Evolutionary conservation across 2,797 vertebrate genomes (phyloP).

Genomic region (Chrysocyon brachyurus): DNA sequence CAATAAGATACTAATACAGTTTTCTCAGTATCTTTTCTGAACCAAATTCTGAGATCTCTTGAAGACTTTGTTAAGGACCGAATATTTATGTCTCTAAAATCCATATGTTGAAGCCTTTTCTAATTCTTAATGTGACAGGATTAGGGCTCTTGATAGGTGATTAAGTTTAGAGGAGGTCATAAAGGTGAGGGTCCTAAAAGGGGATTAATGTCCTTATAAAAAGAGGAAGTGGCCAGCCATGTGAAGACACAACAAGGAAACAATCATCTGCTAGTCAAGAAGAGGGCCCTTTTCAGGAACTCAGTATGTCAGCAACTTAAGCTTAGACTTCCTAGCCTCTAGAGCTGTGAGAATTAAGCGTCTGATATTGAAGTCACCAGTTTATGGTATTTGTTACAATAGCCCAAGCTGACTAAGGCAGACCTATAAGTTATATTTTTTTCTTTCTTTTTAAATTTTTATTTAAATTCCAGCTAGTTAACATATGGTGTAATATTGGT

Average conservation of each 20-base stretch:
- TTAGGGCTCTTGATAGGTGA: neutral
- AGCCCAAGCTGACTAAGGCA: neutral
- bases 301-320: neutral
- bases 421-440: neutral
- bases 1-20: neutral
- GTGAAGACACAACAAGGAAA: neutral
- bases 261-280: neutral
- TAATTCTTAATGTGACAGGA: neutral
- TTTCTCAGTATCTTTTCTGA: neutral
- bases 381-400: neutral
- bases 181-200: no score
- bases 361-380: neutral
- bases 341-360: neutral
- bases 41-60: slow-evolving; percentile 26
- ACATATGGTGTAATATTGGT: neutral
- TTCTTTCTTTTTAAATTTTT: neutral
- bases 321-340: neutral
- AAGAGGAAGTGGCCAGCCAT: neutral
- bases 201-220: neutral
- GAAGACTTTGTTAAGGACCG: neutral
- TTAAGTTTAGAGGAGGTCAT: neutral
- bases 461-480: neutral
- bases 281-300: neutral
- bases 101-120: neutral
- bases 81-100: neutral